Evolutionary conservation across 2,888 invertebrate species (phyloP).

Genomic region (Pandemis cinnamomeana): DNA sequence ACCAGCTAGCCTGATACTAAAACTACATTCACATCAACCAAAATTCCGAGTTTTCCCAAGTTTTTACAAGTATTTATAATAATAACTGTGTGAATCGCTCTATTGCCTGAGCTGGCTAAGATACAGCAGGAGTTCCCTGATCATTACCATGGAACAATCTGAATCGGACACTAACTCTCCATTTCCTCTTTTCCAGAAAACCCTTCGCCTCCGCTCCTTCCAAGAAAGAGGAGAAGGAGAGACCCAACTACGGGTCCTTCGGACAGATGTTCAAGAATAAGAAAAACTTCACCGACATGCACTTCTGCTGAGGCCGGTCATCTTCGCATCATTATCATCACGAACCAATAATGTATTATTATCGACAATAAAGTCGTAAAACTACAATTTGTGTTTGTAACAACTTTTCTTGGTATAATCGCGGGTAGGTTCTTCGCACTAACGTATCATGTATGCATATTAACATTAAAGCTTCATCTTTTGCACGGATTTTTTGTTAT

Average conservation of each 20-base stretch:
- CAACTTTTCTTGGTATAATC: slow-evolving; percentile 48
- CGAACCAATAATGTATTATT: slow-evolving; percentile 32
- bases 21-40: no score
- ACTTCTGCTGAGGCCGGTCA: slow-evolving; percentile 83
- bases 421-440: slow-evolving; percentile 56
- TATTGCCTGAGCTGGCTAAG: no score
- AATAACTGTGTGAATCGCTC: no score
- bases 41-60: no score
- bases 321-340: slow-evolving; percentile 44
- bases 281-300: slow-evolving; percentile 89
- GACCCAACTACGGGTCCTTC: slow-evolving; percentile 87
- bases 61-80: no score
- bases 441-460: slow-evolving; percentile 60
- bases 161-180: neutral
- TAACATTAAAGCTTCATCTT: slow-evolving; percentile 63
- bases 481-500: slow-evolving; percentile 58
- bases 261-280: slow-evolving; percentile 90
- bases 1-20: no score
- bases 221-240: slow-evolving; percentile 71
- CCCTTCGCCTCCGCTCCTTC: slow-evolving; percentile 58
- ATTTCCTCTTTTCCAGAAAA: slow-evolving; percentile 60
- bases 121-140: no score
- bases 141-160: neutral
- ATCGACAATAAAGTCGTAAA: slow-evolving; percentile 34
- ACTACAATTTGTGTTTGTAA: slow-evolving; percentile 50